phyloP scores from a whole-genome alignment of 1,140 invertebrate species.

The Leguminivora glycinivorella region DNA sequence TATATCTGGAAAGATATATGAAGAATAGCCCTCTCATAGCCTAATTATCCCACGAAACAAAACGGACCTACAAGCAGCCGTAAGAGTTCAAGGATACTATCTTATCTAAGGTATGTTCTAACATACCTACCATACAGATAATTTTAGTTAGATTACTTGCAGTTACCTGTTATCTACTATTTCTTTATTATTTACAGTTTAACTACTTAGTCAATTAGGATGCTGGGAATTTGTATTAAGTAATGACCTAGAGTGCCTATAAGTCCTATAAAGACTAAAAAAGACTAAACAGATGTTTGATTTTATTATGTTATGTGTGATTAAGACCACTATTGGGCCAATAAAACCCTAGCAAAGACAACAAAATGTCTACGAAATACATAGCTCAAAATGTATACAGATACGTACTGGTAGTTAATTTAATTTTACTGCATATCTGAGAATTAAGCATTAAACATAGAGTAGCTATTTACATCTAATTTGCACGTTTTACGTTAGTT shows the following conservation, averaged over 20 bases:
- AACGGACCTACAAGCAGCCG: no score
- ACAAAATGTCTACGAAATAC: not conserved
- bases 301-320: no score
- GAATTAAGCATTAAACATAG: not conserved
- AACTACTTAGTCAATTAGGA: not conserved
- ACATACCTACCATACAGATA: not conserved
- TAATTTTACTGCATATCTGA: not conserved
- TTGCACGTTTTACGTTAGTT: constrained; percentile 1
- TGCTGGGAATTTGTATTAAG: not conserved
- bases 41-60: no score
- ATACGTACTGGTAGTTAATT: not conserved
- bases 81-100: constrained; percentile 1
- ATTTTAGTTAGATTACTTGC: not conserved
- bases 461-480: not conserved
- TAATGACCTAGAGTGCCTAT: no score
- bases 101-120: not conserved
- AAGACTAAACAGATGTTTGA: no score
- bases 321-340: no score
- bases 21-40: no score
- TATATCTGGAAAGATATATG: no score
- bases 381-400: no score
- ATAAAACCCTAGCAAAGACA: not conserved
- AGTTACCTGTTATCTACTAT: not conserved
- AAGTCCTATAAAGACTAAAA: no score
- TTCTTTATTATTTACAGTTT: not conserved